Conservation (phyloP, 2,797 vertebrate species). For the Potorous gilbertii region DNA sequence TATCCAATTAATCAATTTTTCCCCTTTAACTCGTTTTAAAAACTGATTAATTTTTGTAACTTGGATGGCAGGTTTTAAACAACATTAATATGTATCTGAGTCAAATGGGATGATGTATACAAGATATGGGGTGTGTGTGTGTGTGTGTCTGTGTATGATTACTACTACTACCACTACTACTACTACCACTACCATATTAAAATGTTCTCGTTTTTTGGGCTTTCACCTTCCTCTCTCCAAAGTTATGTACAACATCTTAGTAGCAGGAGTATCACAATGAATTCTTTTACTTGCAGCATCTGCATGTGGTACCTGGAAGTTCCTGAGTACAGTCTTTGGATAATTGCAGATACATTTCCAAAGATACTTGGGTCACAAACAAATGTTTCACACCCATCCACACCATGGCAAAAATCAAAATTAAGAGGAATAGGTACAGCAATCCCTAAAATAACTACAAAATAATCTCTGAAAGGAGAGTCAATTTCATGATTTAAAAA, state of each 20-base stretch:
- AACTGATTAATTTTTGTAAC: not conserved
- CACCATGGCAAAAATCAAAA: slow-evolving; percentile 33
- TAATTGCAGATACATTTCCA: no score
- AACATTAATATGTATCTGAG: not conserved
- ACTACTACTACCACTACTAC: no score
- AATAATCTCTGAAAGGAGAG: slow-evolving; percentile 3
- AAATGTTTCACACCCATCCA: not conserved
- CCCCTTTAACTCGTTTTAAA: not conserved
- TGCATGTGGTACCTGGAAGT: no score
- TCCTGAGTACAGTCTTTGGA: no score
- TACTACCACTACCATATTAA: not conserved
- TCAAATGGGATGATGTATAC: not conserved
- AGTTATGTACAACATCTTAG: not conserved
- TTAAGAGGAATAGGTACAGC: not conserved
- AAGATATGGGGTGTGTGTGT: not conserved
- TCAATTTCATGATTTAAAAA: slow-evolving; percentile 18
- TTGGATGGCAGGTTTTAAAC: not conserved
- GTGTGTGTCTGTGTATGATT: not conserved
- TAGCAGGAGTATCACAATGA: not conserved
- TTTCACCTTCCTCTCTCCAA: slow-evolving; percentile 20
- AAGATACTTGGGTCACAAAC: not conserved
- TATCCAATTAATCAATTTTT: not conserved
- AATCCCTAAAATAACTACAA: not conserved
- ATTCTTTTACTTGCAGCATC: no score
- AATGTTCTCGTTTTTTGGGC: not conserved